Evolutionary conservation across 2,888 invertebrate genomes (phyloP).

Genomic region (Pterostichus madidus): DNA sequence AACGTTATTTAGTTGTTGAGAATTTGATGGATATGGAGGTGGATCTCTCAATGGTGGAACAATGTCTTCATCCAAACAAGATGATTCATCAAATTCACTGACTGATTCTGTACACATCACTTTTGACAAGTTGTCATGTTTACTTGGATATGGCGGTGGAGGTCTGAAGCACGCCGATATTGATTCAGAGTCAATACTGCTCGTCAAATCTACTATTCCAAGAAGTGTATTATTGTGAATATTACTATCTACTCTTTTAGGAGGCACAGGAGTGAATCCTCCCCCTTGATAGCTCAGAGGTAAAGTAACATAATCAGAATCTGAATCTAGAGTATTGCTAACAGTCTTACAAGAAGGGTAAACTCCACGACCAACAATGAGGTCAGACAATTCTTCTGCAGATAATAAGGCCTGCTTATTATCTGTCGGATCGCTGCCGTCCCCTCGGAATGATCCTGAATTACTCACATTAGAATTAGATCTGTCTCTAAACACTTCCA

Average conservation of each 20-base stretch:
- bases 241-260: conserved; percentile 84
- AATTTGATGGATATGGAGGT: conserved; percentile 82
- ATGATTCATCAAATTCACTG: conserved; percentile 72
- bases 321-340: conserved; percentile 91
- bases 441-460: conserved; percentile 90
- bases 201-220: conserved; percentile 74
- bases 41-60: conserved; percentile 79
- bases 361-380: conserved; percentile 89
- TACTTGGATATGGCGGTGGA: conserved; percentile 86
- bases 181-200: conserved; percentile 66
- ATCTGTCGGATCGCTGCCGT: conserved; percentile 93
- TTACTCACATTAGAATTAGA: conserved; percentile 90
- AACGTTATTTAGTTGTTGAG: conserved; percentile 73
- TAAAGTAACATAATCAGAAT: conserved; percentile 93
- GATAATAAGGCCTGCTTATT: conserved; percentile 81
- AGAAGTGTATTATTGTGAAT: conserved; percentile 78
- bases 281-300: conserved; percentile 77
- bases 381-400: conserved; percentile 90
- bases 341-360: conserved; percentile 89
- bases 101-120: conserved; percentile 67
- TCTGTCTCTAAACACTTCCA: conserved; percentile 81
- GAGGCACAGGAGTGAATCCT: conserved; percentile 83
- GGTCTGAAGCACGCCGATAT: conserved; percentile 76
- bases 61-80: conserved; percentile 68
- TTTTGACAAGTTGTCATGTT: conserved; percentile 80